These are phyloP conservation scores for Brachycybe producta DNA, from an alignment of 2,888 invertebrate genomes.

Conservation along the genomic window DNA sequence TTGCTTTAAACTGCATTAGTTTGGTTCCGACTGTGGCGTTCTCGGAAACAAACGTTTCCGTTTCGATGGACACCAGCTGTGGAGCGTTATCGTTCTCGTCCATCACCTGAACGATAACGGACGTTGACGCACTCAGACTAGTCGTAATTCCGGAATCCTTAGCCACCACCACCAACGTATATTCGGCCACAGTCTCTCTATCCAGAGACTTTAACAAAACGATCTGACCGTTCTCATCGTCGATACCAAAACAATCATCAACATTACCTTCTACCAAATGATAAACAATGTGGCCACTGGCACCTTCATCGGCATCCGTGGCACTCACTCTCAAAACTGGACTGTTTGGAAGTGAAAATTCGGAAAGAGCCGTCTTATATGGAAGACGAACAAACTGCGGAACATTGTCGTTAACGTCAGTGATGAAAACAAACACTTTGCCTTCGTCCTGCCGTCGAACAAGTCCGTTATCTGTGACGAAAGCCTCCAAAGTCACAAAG, in stretches of 20 bases:
- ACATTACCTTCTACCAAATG: conserved; percentile 63
- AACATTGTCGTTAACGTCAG: conserved; percentile 82
- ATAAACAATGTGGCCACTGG: conserved; percentile 81
- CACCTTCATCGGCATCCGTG: conserved; percentile 70
- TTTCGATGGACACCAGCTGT: conserved; percentile 49
- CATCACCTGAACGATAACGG: conserved; percentile 64
- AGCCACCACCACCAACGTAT: conserved; percentile 66
- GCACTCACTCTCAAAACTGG: conserved; percentile 76
- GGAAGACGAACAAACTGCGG: conserved; percentile 70
- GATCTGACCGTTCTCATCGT: conserved; percentile 80
- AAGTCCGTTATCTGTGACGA: conserved; percentile 71
- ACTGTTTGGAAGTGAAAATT: conserved; percentile 66
- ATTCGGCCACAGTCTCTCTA: conserved; percentile 63
- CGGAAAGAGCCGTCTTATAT: conserved; percentile 78
- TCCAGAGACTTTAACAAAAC: conserved; percentile 61
- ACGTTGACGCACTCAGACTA: conserved; percentile 57
- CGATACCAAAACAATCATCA: conserved; percentile 61
- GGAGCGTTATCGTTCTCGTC: conserved; percentile 92
- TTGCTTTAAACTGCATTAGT: conserved; percentile 68
- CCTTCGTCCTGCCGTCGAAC: conserved; percentile 61
- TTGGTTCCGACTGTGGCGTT: conserved; percentile 70
- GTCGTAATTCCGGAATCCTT: conserved; percentile 60
- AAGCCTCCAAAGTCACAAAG: conserved; percentile 69
- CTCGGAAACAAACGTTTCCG: conserved; percentile 65
- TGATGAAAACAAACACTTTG: conserved; percentile 70